Percentiles rank a stretch among this genome's conserved stretches.
These are phyloP conservation scores for Osmerus mordax DNA, from an alignment of 2,113 vertebrate species.

Conservation along the genomic window DNA sequence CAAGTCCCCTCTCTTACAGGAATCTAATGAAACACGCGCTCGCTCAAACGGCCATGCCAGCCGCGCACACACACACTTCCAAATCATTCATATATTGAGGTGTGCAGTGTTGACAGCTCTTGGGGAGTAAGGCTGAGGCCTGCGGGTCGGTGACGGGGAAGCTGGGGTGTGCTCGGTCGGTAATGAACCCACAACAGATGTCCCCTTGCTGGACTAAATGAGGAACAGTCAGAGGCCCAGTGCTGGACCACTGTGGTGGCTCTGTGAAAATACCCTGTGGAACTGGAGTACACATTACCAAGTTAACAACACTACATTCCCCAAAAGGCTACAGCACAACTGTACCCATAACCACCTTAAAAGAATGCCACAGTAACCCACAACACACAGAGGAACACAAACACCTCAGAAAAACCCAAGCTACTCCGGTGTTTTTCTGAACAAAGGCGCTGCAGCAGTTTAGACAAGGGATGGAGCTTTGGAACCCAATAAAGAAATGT, in stretches of 20 bases:
- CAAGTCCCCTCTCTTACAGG: not conserved
- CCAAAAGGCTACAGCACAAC: not conserved
- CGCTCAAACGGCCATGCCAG: not conserved
- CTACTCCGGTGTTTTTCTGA: slow-evolving; percentile 13
- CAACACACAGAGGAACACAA: not conserved
- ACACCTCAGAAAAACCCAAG: slow-evolving; percentile 1
- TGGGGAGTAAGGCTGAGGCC: not conserved
- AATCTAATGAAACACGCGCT: not conserved
- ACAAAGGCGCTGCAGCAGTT: slow-evolving; percentile 36
- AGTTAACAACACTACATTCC: not conserved
- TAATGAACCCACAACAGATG: slow-evolving; percentile 5
- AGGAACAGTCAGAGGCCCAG: not conserved
- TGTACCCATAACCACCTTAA: not conserved
- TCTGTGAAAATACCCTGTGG: slow-evolving; percentile 1
- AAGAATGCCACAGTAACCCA: not conserved
- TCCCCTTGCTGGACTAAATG: not conserved
- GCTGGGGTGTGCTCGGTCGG: not conserved
- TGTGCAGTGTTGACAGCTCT: slow-evolving; percentile 8
- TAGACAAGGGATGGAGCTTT: slow-evolving; percentile 31
- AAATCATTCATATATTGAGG: slow-evolving; percentile 11
- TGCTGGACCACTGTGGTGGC: not conserved
- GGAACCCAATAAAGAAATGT: slow-evolving; percentile 49
- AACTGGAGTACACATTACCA: not conserved
- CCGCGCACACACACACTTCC: not conserved
- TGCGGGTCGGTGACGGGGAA: not conserved